phyloP scores from a whole-genome alignment of 2,797 vertebrate species.

The Thripadectes ignobilis region DNA sequence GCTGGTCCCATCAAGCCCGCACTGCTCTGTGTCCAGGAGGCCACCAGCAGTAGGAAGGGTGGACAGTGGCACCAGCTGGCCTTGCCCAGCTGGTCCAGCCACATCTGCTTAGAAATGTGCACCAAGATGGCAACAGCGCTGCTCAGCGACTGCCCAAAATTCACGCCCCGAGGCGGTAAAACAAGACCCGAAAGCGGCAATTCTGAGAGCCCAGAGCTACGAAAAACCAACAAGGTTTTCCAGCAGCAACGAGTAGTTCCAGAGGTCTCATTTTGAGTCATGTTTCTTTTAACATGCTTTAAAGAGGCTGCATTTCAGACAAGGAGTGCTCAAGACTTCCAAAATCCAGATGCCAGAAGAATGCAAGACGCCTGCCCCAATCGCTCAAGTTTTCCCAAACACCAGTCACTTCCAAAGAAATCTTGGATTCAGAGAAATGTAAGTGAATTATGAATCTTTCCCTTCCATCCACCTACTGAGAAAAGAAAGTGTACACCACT shows the following conservation, averaged over 20 bases:
- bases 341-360: not conserved
- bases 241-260: not conserved
- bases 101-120: not conserved
- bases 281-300: not conserved
- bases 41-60: not conserved
- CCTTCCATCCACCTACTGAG: not conserved
- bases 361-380: not conserved
- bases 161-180: not conserved
- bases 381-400: not conserved
- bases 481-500: not conserved
- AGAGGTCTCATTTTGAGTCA: not conserved
- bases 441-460: not conserved
- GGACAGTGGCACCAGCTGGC: not conserved
- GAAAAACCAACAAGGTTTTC: not conserved
- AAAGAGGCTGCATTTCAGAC: not conserved
- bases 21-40: not conserved
- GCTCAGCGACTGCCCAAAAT: not conserved
- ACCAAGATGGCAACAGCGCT: not conserved
- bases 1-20: not conserved
- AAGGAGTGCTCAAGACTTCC: not conserved
- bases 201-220: not conserved
- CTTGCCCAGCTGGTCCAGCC: not conserved
- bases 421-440: not conserved
- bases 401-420: not conserved
- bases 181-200: not conserved